Evolutionary conservation across 2,888 invertebrate genomes (phyloP).

Genomic region (Therioaphis trifolii): DNA sequence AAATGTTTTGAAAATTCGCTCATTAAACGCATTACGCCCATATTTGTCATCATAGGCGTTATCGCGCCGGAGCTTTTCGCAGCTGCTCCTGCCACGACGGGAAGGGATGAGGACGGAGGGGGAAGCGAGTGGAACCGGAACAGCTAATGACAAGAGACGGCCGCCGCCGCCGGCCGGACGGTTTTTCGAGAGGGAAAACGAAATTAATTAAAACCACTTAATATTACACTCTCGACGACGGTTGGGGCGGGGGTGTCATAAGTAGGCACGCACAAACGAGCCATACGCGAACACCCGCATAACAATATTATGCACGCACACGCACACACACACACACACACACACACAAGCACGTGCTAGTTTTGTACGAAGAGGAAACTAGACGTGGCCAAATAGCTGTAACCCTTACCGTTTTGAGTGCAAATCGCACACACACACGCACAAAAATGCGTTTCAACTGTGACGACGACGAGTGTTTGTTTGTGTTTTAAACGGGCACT

Average conservation of each 20-base stretch:
- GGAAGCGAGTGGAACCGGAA: not conserved
- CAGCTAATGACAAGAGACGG: not conserved
- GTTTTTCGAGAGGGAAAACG: not conserved
- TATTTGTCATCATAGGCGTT: not conserved
- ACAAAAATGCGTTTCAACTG: not conserved
- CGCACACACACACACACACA: not conserved
- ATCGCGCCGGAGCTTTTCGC: not conserved
- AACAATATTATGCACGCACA: too few relatives aligned
- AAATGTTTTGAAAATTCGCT: too few relatives aligned
- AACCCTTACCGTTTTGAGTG: constrained; percentile 1
- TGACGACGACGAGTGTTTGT: constrained; percentile 2
- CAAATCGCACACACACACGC: not conserved
- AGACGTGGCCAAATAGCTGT: not conserved
- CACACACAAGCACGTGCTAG: not conserved
- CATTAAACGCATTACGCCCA: too few relatives aligned
- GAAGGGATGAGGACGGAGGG: too few relatives aligned
- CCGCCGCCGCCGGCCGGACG: too few relatives aligned
- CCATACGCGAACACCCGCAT: too few relatives aligned
- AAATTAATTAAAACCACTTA: constrained; percentile 39
- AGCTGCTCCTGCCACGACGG: too few relatives aligned
- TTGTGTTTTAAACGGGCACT: too few relatives aligned
- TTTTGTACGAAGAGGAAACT: not conserved
- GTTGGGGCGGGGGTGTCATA: not conserved
- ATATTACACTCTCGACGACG: too few relatives aligned
- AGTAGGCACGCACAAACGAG: not conserved